A percentile compares a stretch with the other conserved stretches of the same genome.
Conservation (phyloP, 1,140 invertebrate genomes). For the Pachyrhynchus sulphureomaculatus region DNA sequence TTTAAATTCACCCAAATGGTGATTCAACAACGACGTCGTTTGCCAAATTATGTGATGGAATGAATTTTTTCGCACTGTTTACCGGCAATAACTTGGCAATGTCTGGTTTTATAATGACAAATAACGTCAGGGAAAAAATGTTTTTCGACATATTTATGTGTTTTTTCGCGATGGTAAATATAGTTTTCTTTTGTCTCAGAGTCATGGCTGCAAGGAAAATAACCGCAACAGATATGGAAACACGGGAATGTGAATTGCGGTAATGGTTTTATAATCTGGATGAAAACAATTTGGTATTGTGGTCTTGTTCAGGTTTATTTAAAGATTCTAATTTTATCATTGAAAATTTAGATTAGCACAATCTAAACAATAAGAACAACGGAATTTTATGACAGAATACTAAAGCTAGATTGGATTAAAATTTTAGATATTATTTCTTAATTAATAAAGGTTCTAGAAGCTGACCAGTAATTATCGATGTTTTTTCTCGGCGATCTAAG, state of each 20-base stretch:
- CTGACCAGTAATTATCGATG: too few relatives aligned
- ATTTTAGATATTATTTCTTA: too few relatives aligned
- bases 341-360: too few relatives aligned
- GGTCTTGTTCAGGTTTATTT: neutral
- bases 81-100: constrained; percentile 22
- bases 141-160: constrained; percentile 22
- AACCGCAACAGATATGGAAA: neutral
- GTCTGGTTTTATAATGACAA: constrained; percentile 23
- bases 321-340: too few relatives aligned
- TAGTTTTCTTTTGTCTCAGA: neutral
- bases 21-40: constrained; percentile 3
- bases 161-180: constrained; percentile 14
- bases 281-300: neutral
- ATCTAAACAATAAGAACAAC: too few relatives aligned
- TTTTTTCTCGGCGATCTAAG: too few relatives aligned
- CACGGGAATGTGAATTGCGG: neutral
- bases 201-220: too few relatives aligned
- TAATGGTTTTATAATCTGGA: constrained; percentile 14
- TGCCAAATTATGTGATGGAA: constrained; percentile 33
- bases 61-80: constrained; percentile 27
- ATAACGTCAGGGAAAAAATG: constrained; percentile 19
- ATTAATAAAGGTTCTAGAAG: too few relatives aligned
- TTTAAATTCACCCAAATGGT: constrained; percentile 20
- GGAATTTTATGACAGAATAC: too few relatives aligned
- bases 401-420: too few relatives aligned